These are phyloP conservation scores for Zonitis immaculata DNA, from an alignment of 2,888 invertebrate species.

Conservation along the genomic window DNA sequence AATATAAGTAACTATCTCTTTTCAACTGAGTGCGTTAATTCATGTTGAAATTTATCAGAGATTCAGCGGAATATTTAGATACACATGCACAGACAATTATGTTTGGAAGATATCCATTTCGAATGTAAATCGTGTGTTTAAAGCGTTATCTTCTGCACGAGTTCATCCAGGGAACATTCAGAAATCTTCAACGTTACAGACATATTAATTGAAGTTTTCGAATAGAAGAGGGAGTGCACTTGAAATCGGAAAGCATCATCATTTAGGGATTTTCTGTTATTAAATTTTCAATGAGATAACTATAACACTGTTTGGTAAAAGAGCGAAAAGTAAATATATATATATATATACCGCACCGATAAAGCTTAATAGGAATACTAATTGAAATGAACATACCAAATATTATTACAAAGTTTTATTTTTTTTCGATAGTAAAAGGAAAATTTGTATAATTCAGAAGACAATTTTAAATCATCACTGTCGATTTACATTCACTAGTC, in stretches of 20 bases:
- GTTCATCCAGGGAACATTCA: conserved; percentile 11
- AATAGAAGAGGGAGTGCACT: conserved; percentile 9
- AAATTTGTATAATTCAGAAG: conserved; percentile 14
- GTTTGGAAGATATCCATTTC: conserved; percentile 14
- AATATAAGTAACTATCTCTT: conserved; percentile 10
- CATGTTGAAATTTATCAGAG: conserved; percentile 12
- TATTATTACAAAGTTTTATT: too few relatives aligned
- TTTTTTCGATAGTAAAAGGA: too few relatives aligned
- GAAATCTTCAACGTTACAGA: conserved; percentile 15
- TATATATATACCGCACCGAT: neutral
- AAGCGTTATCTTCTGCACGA: conserved; percentile 16
- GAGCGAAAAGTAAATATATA: too few relatives aligned
- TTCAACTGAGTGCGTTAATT: conserved; percentile 12
- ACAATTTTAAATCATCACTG: conserved; percentile 11
- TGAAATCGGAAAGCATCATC: conserved; percentile 7
- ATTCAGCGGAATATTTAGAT: conserved; percentile 17
- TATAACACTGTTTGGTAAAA: neutral
- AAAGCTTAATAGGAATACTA: neutral
- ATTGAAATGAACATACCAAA: neutral
- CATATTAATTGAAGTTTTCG: conserved; percentile 18
- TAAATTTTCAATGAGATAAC: conserved; percentile 23
- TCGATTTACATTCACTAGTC: conserved; percentile 7
- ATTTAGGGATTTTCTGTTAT: conserved; percentile 24
- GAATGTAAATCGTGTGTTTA: conserved; percentile 19
- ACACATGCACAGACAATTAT: conserved; percentile 16